phyloP scores from a whole-genome alignment of 2,113 vertebrate species.

The Cricetomys ansorgei region DNA sequence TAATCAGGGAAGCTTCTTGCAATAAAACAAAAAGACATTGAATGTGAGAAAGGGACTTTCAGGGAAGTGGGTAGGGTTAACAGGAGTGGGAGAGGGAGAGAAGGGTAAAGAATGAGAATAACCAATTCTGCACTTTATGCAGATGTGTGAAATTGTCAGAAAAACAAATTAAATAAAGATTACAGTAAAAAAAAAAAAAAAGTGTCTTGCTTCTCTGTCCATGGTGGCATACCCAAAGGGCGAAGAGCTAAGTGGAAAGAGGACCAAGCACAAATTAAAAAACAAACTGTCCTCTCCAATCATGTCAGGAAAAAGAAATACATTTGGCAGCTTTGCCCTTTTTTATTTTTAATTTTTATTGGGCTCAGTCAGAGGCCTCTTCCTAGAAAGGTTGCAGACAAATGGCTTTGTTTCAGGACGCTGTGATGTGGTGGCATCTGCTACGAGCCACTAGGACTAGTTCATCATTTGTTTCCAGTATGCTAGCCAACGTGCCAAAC shows the following conservation, averaged over 20 bases:
- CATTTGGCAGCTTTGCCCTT: not conserved
- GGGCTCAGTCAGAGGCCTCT: not conserved
- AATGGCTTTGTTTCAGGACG: constrained; percentile 12
- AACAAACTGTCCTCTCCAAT: not conserved
- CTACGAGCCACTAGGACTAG: not conserved
- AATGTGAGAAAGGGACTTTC: not conserved
- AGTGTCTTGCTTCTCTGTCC: not conserved
- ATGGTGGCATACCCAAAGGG: not conserved
- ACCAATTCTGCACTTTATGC: not conserved
- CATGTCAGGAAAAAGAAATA: constrained; percentile 5
- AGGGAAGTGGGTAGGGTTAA: not conserved
- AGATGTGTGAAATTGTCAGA: not conserved
- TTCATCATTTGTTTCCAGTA: constrained; percentile 35
- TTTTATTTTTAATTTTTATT: not conserved
- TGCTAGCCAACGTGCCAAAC: constrained; percentile 3
- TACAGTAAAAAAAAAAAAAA: not conserved
- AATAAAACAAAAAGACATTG: not conserved
- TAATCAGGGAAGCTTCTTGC: not conserved
- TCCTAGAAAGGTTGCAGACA: constrained; percentile 40
- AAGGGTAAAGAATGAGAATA: not conserved
- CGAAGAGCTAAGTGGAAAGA: constrained; percentile 12
- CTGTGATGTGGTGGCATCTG: constrained; percentile 26
- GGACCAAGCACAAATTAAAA: constrained; percentile 32
- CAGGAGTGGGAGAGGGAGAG: too few relatives aligned
- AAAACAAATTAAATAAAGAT: not conserved